Evolutionary conservation across 2,113 vertebrate genomes (phyloP).

Genomic region (Eolophus roseicapilla): DNA sequence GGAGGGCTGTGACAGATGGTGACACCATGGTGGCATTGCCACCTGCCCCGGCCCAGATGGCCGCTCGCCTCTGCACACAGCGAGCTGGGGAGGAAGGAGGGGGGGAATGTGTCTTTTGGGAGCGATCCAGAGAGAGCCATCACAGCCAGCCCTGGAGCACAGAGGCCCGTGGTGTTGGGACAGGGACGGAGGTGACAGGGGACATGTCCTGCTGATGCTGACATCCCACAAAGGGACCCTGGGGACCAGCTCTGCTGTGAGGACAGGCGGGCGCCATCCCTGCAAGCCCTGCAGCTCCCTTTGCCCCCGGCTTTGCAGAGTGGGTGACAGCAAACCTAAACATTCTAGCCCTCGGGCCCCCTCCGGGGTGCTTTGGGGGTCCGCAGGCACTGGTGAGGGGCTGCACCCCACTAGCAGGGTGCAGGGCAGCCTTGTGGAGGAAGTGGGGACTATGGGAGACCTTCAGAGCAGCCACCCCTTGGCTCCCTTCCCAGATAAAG

Average conservation of each 20-base stretch:
- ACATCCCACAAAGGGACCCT: not conserved
- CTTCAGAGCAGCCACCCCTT: not conserved
- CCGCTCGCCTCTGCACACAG: not conserved
- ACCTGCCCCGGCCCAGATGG: not conserved
- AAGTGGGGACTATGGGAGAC: not conserved
- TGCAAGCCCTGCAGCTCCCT: not conserved
- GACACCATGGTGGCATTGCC: not conserved
- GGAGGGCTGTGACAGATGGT: not conserved
- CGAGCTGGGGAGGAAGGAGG: rapidly evolving
- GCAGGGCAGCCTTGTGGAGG: not conserved
- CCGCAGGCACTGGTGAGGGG: rapidly evolving
- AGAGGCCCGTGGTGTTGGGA: not conserved
- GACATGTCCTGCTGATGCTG: not conserved
- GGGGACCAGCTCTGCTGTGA: not conserved
- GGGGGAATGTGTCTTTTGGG: not conserved
- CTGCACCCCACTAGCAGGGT: not conserved
- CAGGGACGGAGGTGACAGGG: not conserved
- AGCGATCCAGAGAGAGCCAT: not conserved
- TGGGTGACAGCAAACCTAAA: not conserved
- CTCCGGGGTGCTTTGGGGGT: not conserved
- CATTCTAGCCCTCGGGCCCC: rapidly evolving
- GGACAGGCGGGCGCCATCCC: not conserved
- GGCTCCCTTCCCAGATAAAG: not conserved
- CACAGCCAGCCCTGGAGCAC: not conserved
- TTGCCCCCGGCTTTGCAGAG: not conserved